These are phyloP conservation scores for Gymnopithys bicolor DNA, from an alignment of 2,797 vertebrate genomes.

Conservation along the genomic window DNA sequence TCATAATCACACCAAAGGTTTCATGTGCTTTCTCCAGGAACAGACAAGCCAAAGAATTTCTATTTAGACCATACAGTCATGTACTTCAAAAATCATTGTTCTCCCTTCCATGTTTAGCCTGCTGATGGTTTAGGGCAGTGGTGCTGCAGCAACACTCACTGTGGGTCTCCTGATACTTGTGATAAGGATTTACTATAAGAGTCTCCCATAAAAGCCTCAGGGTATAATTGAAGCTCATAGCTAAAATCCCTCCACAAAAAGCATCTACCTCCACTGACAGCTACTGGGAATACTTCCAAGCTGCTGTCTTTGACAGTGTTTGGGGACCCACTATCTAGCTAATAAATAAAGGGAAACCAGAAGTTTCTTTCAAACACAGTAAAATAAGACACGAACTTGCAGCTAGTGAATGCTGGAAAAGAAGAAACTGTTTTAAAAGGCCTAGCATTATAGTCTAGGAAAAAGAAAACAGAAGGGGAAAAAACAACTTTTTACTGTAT, in stretches of 20 bases:
- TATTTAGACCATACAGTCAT: accelerated
- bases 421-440: neutral
- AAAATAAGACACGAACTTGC: neutral
- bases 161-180: neutral
- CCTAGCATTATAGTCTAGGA: neutral
- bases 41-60: neutral
- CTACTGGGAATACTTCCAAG: neutral
- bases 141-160: neutral
- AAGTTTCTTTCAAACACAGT: neutral
- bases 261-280: neutral
- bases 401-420: neutral
- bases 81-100: neutral
- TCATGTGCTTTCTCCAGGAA: neutral
- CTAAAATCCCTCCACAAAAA: neutral
- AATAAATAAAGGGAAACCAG: neutral
- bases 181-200: neutral
- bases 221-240: accelerated
- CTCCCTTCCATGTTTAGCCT: neutral
- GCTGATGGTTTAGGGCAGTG: neutral
- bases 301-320: neutral
- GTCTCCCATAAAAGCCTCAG: neutral
- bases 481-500: neutral
- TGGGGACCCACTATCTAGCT: neutral
- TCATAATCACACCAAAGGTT: neutral
- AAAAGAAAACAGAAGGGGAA: accelerated